Percentiles rank a stretch among this genome's conserved stretches.
Evolutionary conservation across 2,888 invertebrate species (phyloP).

Genomic region (Drosophila kuntzei): DNA sequence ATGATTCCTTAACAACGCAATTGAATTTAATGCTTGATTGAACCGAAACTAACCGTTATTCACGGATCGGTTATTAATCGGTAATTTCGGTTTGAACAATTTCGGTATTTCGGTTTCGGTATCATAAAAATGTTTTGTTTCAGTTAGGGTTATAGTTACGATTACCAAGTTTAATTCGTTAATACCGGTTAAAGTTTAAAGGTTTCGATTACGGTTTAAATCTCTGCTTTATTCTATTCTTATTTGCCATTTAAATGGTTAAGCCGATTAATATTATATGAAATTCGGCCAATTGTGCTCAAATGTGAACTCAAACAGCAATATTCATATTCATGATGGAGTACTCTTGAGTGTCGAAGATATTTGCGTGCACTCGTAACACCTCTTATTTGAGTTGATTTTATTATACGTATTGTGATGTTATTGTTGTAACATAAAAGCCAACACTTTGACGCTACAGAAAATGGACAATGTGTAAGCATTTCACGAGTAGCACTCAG

Average conservation of each 20-base stretch:
- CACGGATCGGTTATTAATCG: too few relatives aligned
- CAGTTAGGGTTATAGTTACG: too few relatives aligned
- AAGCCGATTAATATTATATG: not conserved
- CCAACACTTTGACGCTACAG: slow-evolving; percentile 10
- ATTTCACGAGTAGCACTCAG: slow-evolving; percentile 2
- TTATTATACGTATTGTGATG: slow-evolving; percentile 2
- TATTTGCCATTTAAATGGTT: not conserved
- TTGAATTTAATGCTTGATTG: too few relatives aligned
- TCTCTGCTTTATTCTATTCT: too few relatives aligned
- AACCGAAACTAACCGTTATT: too few relatives aligned
- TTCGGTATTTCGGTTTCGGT: too few relatives aligned
- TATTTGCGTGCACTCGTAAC: not conserved
- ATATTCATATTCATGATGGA: slow-evolving; percentile 2
- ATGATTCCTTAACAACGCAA: too few relatives aligned
- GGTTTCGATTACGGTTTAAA: too few relatives aligned
- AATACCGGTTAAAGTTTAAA: too few relatives aligned
- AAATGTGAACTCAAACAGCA: not conserved
- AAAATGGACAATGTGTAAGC: slow-evolving; percentile 2
- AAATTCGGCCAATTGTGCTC: not conserved
- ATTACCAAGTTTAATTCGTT: too few relatives aligned
- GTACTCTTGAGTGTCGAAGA: slow-evolving; percentile 1
- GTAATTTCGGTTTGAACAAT: too few relatives aligned
- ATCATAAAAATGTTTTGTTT: too few relatives aligned
- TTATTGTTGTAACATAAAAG: slow-evolving; percentile 9
- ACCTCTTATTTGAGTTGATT: slow-evolving; percentile 7